A percentile compares a stretch with the other conserved stretches of the same genome.
Conservation (phyloP, 2,888 invertebrate genomes). For the Caenorhabditis becei region DNA sequence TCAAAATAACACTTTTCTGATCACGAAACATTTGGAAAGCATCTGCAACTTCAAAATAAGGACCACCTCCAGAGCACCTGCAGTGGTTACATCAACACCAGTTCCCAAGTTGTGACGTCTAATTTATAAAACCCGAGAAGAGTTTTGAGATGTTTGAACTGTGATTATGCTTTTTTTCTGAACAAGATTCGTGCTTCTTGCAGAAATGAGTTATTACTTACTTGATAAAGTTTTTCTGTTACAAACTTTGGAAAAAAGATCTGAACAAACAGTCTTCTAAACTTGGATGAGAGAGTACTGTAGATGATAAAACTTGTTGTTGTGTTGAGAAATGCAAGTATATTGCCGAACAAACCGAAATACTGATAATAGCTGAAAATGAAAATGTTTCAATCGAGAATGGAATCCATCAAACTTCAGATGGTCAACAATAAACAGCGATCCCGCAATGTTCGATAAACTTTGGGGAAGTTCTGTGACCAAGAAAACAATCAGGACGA, state of each 20-base stretch:
- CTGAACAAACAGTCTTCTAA: constrained; percentile 21
- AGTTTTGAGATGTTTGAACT: constrained; percentile 17
- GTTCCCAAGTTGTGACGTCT: too few species aligned
- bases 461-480: constrained; percentile 15
- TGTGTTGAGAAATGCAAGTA: constrained; percentile 29
- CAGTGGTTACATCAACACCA: too few species aligned
- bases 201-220: background rate
- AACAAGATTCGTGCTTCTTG: background rate
- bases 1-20: too few species aligned
- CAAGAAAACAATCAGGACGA: constrained; percentile 3
- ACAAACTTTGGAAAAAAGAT: constrained; percentile 17
- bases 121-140: too few species aligned
- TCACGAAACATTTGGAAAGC: too few species aligned
- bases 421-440: constrained; percentile 6
- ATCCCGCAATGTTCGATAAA: constrained; percentile 7
- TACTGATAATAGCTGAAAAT: constrained; percentile 2
- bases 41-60: too few species aligned
- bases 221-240: background rate
- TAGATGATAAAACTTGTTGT: constrained; percentile 42
- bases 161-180: constrained; percentile 13
- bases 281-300: constrained; percentile 25
- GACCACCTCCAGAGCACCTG: too few species aligned
- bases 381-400: too few species aligned
- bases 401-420: background rate
- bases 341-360: constrained; percentile 25